Percentiles rank a stretch among this genome's conserved stretches.
These are phyloP conservation scores for Apogon talboti DNA, from an alignment of 2,797 vertebrate species.

Conservation along the genomic window DNA sequence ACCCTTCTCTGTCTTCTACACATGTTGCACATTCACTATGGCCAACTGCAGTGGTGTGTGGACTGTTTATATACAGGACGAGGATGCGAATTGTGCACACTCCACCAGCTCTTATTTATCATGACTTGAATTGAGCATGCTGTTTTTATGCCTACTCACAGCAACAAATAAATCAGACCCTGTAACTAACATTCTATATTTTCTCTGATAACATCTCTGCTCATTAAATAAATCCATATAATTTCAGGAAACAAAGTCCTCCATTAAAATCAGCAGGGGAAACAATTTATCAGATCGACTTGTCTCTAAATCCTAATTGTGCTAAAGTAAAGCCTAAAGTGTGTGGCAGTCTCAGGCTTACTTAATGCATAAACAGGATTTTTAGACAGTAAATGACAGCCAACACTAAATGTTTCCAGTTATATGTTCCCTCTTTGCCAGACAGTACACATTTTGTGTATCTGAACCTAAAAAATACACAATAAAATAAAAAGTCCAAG, in stretches of 20 bases:
- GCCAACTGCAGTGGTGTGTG: constrained; percentile 40
- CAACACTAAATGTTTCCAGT: constrained; percentile 2
- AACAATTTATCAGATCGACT: constrained; percentile 41
- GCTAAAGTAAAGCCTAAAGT: constrained; percentile 34
- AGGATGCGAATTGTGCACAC: too few species aligned
- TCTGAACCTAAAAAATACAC: neutral
- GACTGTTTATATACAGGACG: neutral
- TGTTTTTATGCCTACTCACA: constrained; percentile 4
- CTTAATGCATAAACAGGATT: constrained; percentile 27
- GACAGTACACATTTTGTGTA: constrained; percentile 5
- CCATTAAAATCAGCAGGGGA: constrained; percentile 52
- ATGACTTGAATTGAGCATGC: constrained; percentile 11
- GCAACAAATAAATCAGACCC: constrained; percentile 26
- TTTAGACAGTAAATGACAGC: constrained; percentile 19
- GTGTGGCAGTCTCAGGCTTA: constrained; percentile 5
- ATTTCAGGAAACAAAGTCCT: constrained; percentile 42
- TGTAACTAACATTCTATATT: constrained; percentile 36
- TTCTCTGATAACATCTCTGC: constrained; percentile 32
- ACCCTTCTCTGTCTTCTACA: constrained; percentile 53
- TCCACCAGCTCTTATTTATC: too few species aligned
- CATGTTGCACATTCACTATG: constrained; percentile 59
- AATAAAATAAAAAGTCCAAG: constrained; percentile 6
- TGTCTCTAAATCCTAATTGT: constrained; percentile 1
- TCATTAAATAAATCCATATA: constrained; percentile 54
- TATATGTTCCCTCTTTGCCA: neutral